phyloP scores from a whole-genome alignment of 53 echinoderm and acorn worm genomes.

The Luidia sarsii region DNA sequence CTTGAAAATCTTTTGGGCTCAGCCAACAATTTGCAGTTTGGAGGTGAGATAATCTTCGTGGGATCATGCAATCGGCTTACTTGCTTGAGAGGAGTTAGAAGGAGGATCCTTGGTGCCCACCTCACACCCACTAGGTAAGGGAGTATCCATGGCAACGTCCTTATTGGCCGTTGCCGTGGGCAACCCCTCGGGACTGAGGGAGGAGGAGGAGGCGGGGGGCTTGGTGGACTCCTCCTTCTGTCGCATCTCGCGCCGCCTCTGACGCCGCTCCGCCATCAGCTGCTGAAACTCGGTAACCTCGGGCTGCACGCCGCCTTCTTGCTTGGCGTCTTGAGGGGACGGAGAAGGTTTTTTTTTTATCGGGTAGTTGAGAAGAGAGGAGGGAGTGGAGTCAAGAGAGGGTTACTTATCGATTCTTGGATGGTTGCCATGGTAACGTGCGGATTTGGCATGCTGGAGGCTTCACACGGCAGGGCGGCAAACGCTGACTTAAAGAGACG shows the following conservation, averaged over 20 bases:
- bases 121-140: too few relatives aligned
- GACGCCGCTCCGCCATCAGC: constrained; percentile 28
- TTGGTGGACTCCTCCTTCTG: not conserved
- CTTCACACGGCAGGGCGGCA: too few relatives aligned
- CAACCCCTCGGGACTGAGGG: not conserved
- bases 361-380: not conserved
- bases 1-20: too few relatives aligned
- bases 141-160: too few relatives aligned
- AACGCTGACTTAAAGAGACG: too few relatives aligned
- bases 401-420: not conserved
- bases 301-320: too few relatives aligned
- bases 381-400: not conserved
- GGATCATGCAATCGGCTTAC: too few relatives aligned
- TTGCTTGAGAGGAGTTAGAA: too few relatives aligned
- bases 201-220: not conserved
- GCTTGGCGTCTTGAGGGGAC: not conserved
- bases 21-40: too few relatives aligned
- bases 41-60: too few relatives aligned
- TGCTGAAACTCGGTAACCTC: constrained; percentile 32
- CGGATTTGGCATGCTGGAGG: not conserved
- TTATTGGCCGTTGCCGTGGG: not conserved
- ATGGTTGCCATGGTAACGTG: not conserved
- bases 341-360: too few relatives aligned
- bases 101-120: too few relatives aligned
- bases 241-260: constrained; percentile 8